Base-by-base conservation (phyloP, 1,140 invertebrate genomes). In the Drosophila ironensis region DNA sequence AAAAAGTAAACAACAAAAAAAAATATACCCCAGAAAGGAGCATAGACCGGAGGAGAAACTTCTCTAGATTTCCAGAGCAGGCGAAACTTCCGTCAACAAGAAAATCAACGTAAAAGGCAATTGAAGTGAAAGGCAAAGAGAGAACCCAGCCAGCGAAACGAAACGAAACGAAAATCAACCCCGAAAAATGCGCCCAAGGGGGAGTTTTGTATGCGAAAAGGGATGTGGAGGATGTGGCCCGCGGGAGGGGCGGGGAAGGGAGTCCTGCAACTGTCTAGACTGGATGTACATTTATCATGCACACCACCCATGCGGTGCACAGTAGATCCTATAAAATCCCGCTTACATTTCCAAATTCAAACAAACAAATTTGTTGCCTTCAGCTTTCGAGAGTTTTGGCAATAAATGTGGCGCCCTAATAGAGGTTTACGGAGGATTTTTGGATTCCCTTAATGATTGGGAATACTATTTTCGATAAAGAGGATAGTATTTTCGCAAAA, bases 221-320 rank as follows among this genome's bases (percentile, higher is more conserved):
- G 35, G 22, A n/a, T 28, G 44, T 20, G 2, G 7, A 22, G 30
- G 30, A 25, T 20, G 41, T 30, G 44, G 25, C 19, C 12, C 7
- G 11, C 16, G 1, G 27, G 11, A 38, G 33, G 17, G 8, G 16
- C 12, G 12, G 14, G 33, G 20, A 22, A 25, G 9, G 14, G 45
- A 45, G 38, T 59, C 70, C 61, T 86, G 73, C 73, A 84, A 84
- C 78, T 82, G 78, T 82, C 78, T 82, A 82, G 78, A 82, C 78
- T 74, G 63, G 52, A 64, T 82, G 64, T 71, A 71, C 52, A 75
- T 75, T 75, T 75, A 69, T 75, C 72, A 67, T 57, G 46, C 57
- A 59, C 52, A 52, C 38, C 20, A 40, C 22, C 47, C 25, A 51
- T n/a, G 47, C 25, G 8, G 14, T 1, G 2, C 20, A 22, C 2